Evolutionary conservation across 1,140 invertebrate species (phyloP), one percentile per base, ranked within the genome.

Genomic region (Zaprionus davidi): DNA sequence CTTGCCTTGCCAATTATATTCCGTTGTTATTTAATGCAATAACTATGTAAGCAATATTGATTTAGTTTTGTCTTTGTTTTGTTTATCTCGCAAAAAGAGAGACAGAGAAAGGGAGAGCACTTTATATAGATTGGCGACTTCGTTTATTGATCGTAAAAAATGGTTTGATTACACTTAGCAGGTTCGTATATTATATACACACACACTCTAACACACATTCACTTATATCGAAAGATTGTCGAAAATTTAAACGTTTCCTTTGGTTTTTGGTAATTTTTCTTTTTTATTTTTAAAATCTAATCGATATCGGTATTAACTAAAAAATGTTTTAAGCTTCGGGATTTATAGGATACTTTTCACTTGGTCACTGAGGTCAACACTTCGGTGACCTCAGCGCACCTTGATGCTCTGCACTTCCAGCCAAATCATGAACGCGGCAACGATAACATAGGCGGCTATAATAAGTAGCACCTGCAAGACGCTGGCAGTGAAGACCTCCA

Each of bases 381-480:
- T 88, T 20, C 28, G 17, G 46, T 24, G 9, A 28, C 38, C 55
- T 92, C 65, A 92, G 24, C 83, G 81, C 70, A 92, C 81, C 65
- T 86, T 87, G 56, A 88, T 74, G 59, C 79, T 88, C 31, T 86
- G 75, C 22, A 92, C 84, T 38, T 92, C 91, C 5, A 92, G 64
- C 69, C 78, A 88, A 17, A 92, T 92, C 55, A 82, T 70, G 0
- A 91, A 7, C 1, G 77, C 49, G 2, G 87, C 86, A n/a, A 92
- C 41, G 12, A 57, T 49, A 53, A 92, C 63, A 73, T 88, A 92
- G 20, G 60, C 56, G 13, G 59, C 69, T 15, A 91, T 75, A 17
- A 92, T 76, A 17, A 80, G 62, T 1, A 88, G 56, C 36, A 92
- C 72, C 13, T 82, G 78, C 24, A 88, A 22, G 13, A 78, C 79